These are phyloP conservation scores for Arnoldichthys spilopterus DNA, from an alignment of 2,797 vertebrate species.

Conservation along the genomic window DNA sequence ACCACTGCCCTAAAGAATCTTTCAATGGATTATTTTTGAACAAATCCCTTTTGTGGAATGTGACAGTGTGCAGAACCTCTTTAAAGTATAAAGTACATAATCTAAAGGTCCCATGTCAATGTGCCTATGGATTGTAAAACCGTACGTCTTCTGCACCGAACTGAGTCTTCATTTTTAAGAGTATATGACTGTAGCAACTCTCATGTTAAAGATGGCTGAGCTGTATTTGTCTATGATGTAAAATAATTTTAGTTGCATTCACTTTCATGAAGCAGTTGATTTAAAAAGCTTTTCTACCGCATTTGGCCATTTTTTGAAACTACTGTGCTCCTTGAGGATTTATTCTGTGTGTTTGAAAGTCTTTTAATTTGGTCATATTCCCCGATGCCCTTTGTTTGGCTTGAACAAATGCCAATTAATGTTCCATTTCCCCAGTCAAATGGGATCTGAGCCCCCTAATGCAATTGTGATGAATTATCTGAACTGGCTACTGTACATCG, in stretches of 20 bases:
- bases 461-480: slow-evolving; percentile 76
- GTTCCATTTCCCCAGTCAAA: slow-evolving; percentile 71
- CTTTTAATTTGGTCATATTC: slow-evolving; percentile 70
- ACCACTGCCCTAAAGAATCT: too few species aligned
- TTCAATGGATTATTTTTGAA: too few species aligned
- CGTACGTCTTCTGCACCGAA: neutral
- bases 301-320: slow-evolving; percentile 44
- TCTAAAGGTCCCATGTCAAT: too few species aligned
- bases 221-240: slow-evolving; percentile 51
- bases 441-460: slow-evolving; percentile 75
- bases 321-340: slow-evolving; percentile 58
- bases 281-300: slow-evolving; percentile 56
- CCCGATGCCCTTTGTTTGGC: slow-evolving; percentile 77
- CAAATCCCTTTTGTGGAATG: too few species aligned
- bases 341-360: slow-evolving; percentile 69
- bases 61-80: too few species aligned
- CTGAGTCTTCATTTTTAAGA: neutral
- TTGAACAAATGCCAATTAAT: slow-evolving; percentile 81
- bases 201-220: neutral
- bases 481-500: slow-evolving; percentile 67
- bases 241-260: slow-evolving; percentile 62
- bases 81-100: too few species aligned
- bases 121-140: too few species aligned
- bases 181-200: too few species aligned
- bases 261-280: slow-evolving; percentile 67